These are phyloP conservation scores for Plecotus auritus DNA, from an alignment of 2,113 vertebrate genomes.

Conservation along the genomic window DNA sequence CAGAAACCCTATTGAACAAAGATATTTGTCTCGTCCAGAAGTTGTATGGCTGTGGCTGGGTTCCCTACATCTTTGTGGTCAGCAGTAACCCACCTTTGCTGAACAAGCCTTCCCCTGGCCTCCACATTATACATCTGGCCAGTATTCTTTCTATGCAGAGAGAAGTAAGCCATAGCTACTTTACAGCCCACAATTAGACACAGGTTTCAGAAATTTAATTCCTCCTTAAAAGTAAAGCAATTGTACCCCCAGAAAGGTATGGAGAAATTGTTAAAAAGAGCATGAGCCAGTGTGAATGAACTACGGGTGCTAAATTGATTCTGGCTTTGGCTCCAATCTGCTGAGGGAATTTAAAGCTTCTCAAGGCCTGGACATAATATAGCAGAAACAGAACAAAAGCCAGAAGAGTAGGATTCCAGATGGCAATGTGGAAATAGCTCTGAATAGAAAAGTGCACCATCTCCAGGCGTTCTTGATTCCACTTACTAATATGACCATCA, in stretches of 20 bases:
- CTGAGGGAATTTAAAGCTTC: not conserved
- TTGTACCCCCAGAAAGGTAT: not conserved
- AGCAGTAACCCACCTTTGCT: slow-evolving; percentile 34
- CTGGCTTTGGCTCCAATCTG: not conserved
- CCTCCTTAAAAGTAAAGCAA: not conserved
- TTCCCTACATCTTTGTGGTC: slow-evolving; percentile 56
- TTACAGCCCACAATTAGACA: slow-evolving; percentile 65
- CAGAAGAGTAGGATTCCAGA: not conserved
- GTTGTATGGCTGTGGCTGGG: not conserved
- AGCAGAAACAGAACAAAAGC: slow-evolving; percentile 37
- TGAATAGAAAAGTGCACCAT: not conserved
- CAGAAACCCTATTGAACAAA: not conserved
- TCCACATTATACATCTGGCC: slow-evolving; percentile 39
- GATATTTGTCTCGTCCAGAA: slow-evolving; percentile 18
- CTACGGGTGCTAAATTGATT: not conserved
- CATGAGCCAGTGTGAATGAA: not conserved
- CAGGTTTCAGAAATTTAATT: slow-evolving; percentile 55
- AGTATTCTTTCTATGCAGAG: not conserved
- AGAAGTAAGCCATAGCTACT: slow-evolving; percentile 40
- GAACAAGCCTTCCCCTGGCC: slow-evolving; percentile 14
- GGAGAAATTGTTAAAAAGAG: not conserved
- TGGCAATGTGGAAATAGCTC: slow-evolving; percentile 28
- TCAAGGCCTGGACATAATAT: not conserved
- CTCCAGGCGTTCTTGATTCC: not conserved
- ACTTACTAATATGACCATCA: not conserved